Conservation (phyloP, 2,888 invertebrate species). For the Caenorhabditis becei region DNA sequence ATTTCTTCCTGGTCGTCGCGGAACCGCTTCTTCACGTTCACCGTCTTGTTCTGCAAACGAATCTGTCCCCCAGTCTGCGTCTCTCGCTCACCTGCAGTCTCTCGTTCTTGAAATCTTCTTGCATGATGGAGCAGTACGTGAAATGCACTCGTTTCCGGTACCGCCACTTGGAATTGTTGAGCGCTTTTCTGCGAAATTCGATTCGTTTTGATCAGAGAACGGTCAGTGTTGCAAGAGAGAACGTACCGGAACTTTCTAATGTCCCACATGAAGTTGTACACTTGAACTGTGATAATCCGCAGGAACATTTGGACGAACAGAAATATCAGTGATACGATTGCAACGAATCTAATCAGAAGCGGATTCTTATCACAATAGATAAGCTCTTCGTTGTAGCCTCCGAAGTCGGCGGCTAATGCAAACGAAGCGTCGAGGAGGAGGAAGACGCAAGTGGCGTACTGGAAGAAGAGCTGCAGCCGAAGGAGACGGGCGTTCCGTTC, state of each 20-base stretch:
- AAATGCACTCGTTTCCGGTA: constrained; percentile 81
- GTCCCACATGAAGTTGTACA: constrained; percentile 80
- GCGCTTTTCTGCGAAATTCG: constrained; percentile 69
- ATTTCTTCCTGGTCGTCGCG: constrained; percentile 67
- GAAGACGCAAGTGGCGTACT: constrained; percentile 81
- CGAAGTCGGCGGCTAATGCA: constrained; percentile 80
- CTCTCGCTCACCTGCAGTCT: constrained; percentile 51
- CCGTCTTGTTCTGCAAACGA: constrained; percentile 61
- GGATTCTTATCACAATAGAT: constrained; percentile 73
- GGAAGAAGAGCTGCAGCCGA: constrained; percentile 79
- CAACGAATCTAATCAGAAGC: constrained; percentile 78
- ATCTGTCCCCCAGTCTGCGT: not conserved
- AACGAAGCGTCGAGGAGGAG: constrained; percentile 80
- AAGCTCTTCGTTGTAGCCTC: constrained; percentile 79
- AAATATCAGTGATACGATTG: constrained; percentile 80
- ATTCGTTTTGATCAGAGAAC: not conserved
- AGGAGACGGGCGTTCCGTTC: constrained; percentile 74
- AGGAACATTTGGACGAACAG: constrained; percentile 79
- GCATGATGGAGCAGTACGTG: constrained; percentile 79
- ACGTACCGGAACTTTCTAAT: constrained; percentile 76
- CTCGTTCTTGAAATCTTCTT: constrained; percentile 69
- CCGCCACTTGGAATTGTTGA: constrained; percentile 79
- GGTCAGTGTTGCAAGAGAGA: not conserved
- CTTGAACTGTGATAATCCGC: constrained; percentile 79
- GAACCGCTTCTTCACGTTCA: constrained; percentile 58